Percentiles rank a stretch among this genome's conserved stretches.
phyloP scores from a whole-genome alignment of 1,140 invertebrate species.

The Caenorhabditis brenneri region DNA sequence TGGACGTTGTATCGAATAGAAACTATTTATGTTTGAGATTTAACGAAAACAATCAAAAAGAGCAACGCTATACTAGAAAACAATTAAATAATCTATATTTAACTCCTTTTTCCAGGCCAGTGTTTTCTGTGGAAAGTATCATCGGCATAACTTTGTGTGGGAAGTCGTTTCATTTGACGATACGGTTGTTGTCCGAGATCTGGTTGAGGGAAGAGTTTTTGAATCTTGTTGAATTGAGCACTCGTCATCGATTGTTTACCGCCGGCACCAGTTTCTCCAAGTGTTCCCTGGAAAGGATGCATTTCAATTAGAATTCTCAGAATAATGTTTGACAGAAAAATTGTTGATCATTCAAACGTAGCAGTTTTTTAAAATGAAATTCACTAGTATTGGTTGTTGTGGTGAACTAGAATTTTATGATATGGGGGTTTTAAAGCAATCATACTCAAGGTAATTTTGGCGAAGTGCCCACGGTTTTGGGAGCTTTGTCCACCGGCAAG shows the following conservation, averaged over 20 bases:
- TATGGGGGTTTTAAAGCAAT: too few species aligned
- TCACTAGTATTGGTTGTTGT: too few species aligned
- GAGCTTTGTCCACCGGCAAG: too few species aligned
- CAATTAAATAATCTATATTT: neutral
- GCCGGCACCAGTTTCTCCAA: constrained; percentile 56
- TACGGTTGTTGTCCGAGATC: constrained; percentile 62
- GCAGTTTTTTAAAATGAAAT: too few species aligned
- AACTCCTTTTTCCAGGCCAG: constrained; percentile 54
- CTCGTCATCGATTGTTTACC: constrained; percentile 55
- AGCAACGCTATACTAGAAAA: constrained; percentile 45
- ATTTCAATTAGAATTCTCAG: too few species aligned
- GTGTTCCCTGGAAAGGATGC: constrained; percentile 48
- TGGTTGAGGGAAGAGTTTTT: constrained; percentile 63
- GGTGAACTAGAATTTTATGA: too few species aligned
- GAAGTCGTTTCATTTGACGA: constrained; percentile 63
- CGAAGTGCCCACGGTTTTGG: too few species aligned
- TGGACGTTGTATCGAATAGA: neutral
- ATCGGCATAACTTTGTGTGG: constrained; percentile 60
- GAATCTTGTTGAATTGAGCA: constrained; percentile 64
- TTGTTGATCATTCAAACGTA: too few species aligned
- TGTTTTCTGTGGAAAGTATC: constrained; percentile 62
- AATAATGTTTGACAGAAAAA: neutral
- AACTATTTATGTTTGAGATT: neutral
- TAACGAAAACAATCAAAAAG: constrained; percentile 21
- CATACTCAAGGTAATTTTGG: too few species aligned